A percentile compares a stretch with the other conserved stretches of the same genome.
Evolutionary conservation across 2,113 vertebrate genomes (phyloP).

Genomic region (Dicaeum eximium): DNA sequence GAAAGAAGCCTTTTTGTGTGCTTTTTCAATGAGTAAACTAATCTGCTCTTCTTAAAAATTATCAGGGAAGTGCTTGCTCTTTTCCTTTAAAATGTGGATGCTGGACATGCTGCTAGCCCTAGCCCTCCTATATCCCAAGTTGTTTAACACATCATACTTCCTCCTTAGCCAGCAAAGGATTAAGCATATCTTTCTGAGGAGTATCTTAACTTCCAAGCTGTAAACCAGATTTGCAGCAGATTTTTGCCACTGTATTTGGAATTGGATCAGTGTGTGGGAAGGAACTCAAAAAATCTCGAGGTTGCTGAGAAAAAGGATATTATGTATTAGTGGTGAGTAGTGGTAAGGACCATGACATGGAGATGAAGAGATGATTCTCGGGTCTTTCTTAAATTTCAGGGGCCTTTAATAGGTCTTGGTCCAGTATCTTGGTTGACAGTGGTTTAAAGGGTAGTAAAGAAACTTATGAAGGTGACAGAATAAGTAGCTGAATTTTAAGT

Average conservation of each 20-base stretch:
- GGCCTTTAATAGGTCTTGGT: background rate
- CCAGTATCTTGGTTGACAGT: background rate
- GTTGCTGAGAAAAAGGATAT: background rate
- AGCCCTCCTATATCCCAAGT: background rate
- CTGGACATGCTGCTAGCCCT: background rate
- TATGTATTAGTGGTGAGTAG: background rate
- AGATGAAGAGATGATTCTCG: background rate
- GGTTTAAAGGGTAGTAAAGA: background rate
- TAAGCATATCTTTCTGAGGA: background rate
- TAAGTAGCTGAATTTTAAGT: background rate
- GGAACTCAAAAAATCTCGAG: background rate
- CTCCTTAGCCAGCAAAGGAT: background rate
- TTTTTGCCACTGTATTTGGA: background rate
- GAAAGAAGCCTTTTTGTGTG: background rate
- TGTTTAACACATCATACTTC: background rate
- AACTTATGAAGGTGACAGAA: background rate
- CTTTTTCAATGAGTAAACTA: background rate
- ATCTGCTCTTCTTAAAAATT: background rate
- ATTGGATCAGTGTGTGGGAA: background rate
- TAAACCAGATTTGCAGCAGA: background rate
- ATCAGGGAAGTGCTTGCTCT: background rate
- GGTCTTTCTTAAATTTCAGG: background rate
- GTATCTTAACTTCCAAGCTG: background rate
- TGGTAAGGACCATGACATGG: background rate
- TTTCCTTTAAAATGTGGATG: background rate